Percentiles rank a stretch among this genome's conserved stretches.
These are phyloP conservation scores for Idaea straminata DNA, from an alignment of 2,888 invertebrate genomes.

Conservation along the genomic window DNA sequence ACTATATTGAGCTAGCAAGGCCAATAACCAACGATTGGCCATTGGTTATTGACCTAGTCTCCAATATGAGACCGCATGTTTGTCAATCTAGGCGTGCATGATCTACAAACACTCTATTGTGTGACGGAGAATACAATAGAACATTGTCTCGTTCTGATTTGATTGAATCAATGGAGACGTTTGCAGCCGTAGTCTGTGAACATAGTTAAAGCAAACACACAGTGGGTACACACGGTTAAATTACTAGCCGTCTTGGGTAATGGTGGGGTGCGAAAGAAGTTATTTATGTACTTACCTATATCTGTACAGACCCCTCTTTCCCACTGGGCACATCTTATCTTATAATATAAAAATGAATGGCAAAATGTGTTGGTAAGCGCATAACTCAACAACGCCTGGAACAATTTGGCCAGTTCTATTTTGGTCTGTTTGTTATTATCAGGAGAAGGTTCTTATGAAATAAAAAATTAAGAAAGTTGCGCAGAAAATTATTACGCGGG, in stretches of 20 bases:
- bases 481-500: too few species aligned
- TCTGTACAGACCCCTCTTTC: too few species aligned
- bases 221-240: conserved; percentile 11
- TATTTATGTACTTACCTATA: too few species aligned
- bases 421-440: too few species aligned
- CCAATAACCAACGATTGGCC: conserved; percentile 2
- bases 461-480: too few species aligned
- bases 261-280: too few species aligned
- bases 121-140: conserved; percentile 5
- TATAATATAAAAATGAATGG: too few species aligned
- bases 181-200: conserved; percentile 30
- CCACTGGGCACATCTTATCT: too few species aligned
- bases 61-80: conserved; percentile 12
- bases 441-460: too few species aligned
- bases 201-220: conserved; percentile 7
- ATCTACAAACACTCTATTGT: neutral
- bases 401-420: too few species aligned
- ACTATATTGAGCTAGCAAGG: conserved; percentile 10
- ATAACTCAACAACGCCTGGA: too few species aligned
- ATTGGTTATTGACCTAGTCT: conserved; percentile 2
- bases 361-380: too few species aligned
- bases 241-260: conserved; percentile 4
- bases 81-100: conserved; percentile 7
- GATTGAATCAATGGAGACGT: conserved; percentile 37
- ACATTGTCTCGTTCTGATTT: conserved; percentile 30